Evolutionary conservation across 2,797 vertebrate species (phyloP).

Genomic region (Coluber constrictor): DNA sequence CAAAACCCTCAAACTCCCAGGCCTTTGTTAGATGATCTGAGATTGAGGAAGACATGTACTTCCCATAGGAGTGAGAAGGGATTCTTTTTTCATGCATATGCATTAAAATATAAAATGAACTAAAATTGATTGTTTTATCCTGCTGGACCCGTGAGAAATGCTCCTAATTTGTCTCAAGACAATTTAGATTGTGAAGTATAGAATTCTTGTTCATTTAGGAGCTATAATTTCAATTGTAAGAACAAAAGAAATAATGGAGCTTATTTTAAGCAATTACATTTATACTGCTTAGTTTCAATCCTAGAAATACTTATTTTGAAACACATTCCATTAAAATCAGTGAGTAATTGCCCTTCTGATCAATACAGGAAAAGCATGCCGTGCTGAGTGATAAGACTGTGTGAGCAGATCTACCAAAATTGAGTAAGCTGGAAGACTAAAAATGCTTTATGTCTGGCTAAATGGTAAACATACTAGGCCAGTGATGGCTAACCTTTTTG

Average conservation of each 20-base stretch:
- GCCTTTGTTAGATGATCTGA: neutral
- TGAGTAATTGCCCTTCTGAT: neutral
- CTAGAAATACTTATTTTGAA: neutral
- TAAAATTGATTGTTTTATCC: neutral
- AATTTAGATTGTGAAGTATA: neutral
- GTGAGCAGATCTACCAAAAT: neutral
- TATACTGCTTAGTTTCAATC: neutral
- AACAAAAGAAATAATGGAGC: neutral
- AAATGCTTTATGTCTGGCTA: neutral
- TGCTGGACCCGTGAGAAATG: neutral
- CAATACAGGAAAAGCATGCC: neutral
- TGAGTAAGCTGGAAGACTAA: neutral
- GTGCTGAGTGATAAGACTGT: neutral
- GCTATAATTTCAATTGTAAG: neutral
- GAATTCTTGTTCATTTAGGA: neutral
- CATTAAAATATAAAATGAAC: neutral
- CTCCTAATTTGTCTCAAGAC: neutral
- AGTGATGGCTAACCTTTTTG: too few relatives aligned
- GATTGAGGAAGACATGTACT: neutral
- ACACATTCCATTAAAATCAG: conserved; percentile 6
- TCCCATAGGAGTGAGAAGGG: neutral
- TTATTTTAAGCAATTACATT: conserved; percentile 6
- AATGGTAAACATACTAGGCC: neutral
- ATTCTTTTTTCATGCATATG: neutral
- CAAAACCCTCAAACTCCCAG: neutral